Conservation (phyloP, 1,140 invertebrate genomes). For the Mylabris phalerata region DNA sequence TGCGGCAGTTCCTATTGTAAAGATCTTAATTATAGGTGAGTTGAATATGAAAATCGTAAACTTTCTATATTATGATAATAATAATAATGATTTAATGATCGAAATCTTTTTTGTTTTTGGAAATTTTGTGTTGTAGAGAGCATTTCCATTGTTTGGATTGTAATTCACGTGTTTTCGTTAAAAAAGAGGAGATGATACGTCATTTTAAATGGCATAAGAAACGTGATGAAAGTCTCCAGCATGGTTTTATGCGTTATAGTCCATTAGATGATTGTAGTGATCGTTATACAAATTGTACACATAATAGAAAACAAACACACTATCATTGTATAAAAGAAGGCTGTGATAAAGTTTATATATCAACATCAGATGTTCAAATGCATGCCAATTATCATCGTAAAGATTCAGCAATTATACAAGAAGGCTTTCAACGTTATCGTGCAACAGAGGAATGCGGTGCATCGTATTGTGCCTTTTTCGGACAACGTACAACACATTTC, state of each 20-base stretch:
- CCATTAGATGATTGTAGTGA: slow-evolving; percentile 72
- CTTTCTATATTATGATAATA: neutral
- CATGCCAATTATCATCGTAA: slow-evolving; percentile 98
- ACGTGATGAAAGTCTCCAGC: slow-evolving; percentile 90
- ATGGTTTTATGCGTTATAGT: slow-evolving; percentile 88
- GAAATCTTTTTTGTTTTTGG: neutral
- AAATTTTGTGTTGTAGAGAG: slow-evolving; percentile 52
- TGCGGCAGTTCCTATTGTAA: slow-evolving; percentile 75
- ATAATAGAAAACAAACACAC: slow-evolving; percentile 96
- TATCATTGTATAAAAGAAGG: slow-evolving; percentile 96
- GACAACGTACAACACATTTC: slow-evolving; percentile 96
- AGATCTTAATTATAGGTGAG: slow-evolving; percentile 63
- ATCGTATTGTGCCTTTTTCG: slow-evolving; percentile 81
- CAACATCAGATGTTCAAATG: slow-evolving; percentile 98
- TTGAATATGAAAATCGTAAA: neutral
- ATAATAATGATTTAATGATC: neutral
- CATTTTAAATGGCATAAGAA: slow-evolving; percentile 99
- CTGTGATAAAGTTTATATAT: slow-evolving; percentile 96
- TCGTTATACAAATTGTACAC: slow-evolving; percentile 59
- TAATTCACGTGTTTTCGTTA: slow-evolving; percentile 80
- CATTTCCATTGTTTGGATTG: slow-evolving; percentile 97
- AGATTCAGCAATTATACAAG: slow-evolving; percentile 94
- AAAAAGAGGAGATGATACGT: slow-evolving; percentile 98
- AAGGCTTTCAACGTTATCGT: slow-evolving; percentile 65
- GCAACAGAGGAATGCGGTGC: slow-evolving; percentile 88